Base-by-base conservation (phyloP, 2,113 vertebrate species). In the Oceanites oceanicus region DNA sequence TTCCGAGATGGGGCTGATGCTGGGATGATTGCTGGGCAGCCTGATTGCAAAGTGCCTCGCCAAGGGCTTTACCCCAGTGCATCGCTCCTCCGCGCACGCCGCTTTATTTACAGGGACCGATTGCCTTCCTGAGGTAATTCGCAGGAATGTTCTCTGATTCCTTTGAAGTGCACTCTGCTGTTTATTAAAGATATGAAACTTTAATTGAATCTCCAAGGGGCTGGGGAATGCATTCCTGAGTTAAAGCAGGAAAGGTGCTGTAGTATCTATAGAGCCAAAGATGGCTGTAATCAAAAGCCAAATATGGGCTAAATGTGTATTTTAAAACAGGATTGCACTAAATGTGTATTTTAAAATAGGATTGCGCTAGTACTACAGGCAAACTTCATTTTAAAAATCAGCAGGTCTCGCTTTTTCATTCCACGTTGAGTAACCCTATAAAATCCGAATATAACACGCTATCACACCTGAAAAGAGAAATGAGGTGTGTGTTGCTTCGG, bases 101-200 rank as follows among this genome's bases (percentile, higher is more conserved):
- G 14, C 44, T 32, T 50, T 84, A 79, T 90, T 87, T 94, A 63
- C 72, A 66, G 75, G 76, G 67, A 22, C 66, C 50, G 1, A 38
- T 83, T 63, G 75, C 79, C 80, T 71, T 94, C 67, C 72, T 10
- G 62, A 80, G 94, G 53, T 73, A 21, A 78, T 88, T 91, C 47
- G 3, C 38, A 61, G 61, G 67, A 68, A 91, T 14, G 27, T 47
- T 71, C 56, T 59, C 67, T 1, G 4, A 16, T 55, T 55, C 73
- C 87, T 92, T 96, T 88, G 84, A 92, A 93, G 81, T 89, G 30
- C 50, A 36, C 62, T 88, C 86, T 59, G 62, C 78, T 94, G 42
- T 88, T 92, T 91, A 84, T 92, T 92, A 88, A 75, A 92, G 84
- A 91, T 86, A 72, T 21, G 63, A 82, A 74, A 79, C 71, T 90